These are phyloP conservation scores for Uropetala carovei DNA, from an alignment of 2,888 invertebrate genomes.

Conservation along the genomic window DNA sequence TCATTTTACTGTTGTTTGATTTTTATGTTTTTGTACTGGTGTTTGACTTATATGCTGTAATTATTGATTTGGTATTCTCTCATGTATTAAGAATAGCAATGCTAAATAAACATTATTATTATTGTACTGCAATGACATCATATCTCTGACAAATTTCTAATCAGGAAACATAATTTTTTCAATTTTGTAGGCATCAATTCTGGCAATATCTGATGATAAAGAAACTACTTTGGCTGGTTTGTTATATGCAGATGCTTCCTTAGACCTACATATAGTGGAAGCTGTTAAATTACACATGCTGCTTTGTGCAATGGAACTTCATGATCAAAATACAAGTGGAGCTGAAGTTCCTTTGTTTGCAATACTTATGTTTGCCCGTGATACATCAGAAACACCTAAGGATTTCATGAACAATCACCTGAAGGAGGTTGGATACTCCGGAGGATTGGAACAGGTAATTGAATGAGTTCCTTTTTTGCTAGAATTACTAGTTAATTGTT, in stretches of 20 bases:
- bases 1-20: too few species aligned
- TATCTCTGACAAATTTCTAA: too few species aligned
- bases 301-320: slow-evolving; percentile 72
- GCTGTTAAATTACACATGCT: slow-evolving; percentile 74
- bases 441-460: slow-evolving; percentile 74
- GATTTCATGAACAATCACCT: slow-evolving; percentile 74
- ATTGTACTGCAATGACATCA: too few species aligned
- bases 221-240: slow-evolving; percentile 67
- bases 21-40: too few species aligned
- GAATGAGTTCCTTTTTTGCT: background rate
- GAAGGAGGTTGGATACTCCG: slow-evolving; percentile 73
- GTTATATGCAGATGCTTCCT: slow-evolving; percentile 68
- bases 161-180: background rate
- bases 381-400: slow-evolving; percentile 73
- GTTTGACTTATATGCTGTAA: too few species aligned
- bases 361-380: slow-evolving; percentile 74
- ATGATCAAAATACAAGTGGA: slow-evolving; percentile 71
- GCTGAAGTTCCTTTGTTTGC: slow-evolving; percentile 74
- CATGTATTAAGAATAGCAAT: too few species aligned
- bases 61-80: too few species aligned
- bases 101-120: too few species aligned
- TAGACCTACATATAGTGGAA: slow-evolving; percentile 70
- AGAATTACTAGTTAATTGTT: background rate
- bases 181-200: slow-evolving; percentile 58
- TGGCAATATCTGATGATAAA: slow-evolving; percentile 65